Evolutionary conservation across 2,888 invertebrate genomes (phyloP).

Genomic region (Amphimallon solstitiale): DNA sequence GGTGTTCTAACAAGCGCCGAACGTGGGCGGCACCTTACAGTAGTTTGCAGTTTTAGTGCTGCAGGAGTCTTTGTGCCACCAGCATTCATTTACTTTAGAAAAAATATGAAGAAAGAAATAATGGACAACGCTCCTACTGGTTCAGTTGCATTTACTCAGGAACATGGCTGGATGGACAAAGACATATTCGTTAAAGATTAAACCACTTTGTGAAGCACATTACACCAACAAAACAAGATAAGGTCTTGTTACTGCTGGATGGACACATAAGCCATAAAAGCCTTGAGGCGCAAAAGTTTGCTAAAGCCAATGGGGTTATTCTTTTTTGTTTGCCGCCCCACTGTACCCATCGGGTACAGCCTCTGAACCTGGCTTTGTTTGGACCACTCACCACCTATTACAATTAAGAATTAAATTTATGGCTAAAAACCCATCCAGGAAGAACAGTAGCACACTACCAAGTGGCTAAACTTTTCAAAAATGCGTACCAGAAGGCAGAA

Average conservation of each 20-base stretch:
- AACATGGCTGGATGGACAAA: too few relatives aligned
- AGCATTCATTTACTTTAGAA: slow-evolving; percentile 24
- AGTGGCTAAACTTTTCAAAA: slow-evolving; percentile 48
- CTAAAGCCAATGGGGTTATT: too few relatives aligned
- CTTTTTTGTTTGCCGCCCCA: too few relatives aligned
- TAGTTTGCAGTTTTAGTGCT: slow-evolving; percentile 2
- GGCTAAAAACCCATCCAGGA: slow-evolving; percentile 51
- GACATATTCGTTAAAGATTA: slow-evolving; percentile 6
- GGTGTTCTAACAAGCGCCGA: not conserved
- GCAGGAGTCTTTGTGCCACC: slow-evolving; percentile 7
- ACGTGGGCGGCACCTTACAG: too few relatives aligned
- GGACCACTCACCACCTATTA: slow-evolving; percentile 52
- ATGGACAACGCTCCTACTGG: too few relatives aligned
- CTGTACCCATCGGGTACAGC: too few relatives aligned
- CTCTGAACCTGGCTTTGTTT: too few relatives aligned
- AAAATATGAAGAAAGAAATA: slow-evolving; percentile 28
- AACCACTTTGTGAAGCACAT: slow-evolving; percentile 8
- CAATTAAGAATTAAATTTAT: slow-evolving; percentile 49
- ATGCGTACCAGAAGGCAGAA: slow-evolving; percentile 51
- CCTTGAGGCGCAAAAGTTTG: slow-evolving; percentile 30
- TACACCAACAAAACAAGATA: too few relatives aligned
- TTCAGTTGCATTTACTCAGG: too few relatives aligned
- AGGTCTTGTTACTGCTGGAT: too few relatives aligned
- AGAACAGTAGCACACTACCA: slow-evolving; percentile 51
- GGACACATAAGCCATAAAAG: too few relatives aligned